Conservation (phyloP, 2,888 invertebrate species). For the Hyposoter dolosus region DNA sequence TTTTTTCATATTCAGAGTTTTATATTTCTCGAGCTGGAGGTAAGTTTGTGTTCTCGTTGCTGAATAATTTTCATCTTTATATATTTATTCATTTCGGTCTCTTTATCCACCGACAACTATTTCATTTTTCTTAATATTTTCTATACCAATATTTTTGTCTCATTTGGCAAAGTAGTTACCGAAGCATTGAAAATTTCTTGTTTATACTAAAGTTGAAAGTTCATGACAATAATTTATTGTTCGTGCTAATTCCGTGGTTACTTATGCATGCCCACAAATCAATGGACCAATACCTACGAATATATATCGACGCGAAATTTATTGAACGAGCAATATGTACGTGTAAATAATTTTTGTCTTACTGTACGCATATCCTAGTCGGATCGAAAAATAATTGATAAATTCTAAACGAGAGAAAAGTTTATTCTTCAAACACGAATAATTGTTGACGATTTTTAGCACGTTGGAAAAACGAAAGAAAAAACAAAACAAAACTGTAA, state of each 20-base stretch:
- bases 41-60: constrained; percentile 43
- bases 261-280: constrained; percentile 52
- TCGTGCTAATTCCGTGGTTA: constrained; percentile 48
- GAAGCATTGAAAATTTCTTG: neutral
- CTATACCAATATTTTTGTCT: neutral
- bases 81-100: neutral
- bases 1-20: constrained; percentile 5
- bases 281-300: constrained; percentile 62
- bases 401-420: constrained; percentile 10
- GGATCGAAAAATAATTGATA: constrained; percentile 14
- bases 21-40: constrained; percentile 12
- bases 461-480: constrained; percentile 3
- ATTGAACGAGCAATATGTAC: constrained; percentile 50
- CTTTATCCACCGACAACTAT: neutral
- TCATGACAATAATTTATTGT: constrained; percentile 59
- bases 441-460: constrained; percentile 40
- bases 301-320: constrained; percentile 47
- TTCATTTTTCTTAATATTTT: neutral
- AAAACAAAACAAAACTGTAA: neutral
- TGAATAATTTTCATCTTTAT: neutral
- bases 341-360: constrained; percentile 52
- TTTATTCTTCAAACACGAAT: constrained; percentile 41
- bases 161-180: neutral
- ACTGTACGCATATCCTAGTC: neutral
- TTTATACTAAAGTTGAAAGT: constrained; percentile 20